Base-by-base conservation (phyloP, 2,797 vertebrate species). In the Coranthus polyacanthus region DNA sequence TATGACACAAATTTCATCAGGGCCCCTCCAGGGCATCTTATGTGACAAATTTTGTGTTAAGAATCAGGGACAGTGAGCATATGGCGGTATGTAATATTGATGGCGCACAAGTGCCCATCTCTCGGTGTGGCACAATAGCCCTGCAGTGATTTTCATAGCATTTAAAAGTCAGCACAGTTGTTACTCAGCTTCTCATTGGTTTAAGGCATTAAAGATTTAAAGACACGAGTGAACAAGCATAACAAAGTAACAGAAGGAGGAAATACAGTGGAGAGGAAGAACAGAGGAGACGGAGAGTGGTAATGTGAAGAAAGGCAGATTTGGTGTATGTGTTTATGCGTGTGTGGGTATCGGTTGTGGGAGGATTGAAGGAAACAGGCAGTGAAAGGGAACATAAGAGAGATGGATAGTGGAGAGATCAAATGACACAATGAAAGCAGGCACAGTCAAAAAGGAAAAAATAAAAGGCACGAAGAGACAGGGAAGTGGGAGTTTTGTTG, bases 1-100 rank as follows among this genome's bases (percentile, higher is more conserved):
- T 50, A 70, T 72, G 83, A 84, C 80, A 81, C 44, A 70, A 34
- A 63, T 75, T 55, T 83, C 57, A 67, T 58, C 43, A 47, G 66
- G 84, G 72, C 72, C 17, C 77, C 88, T 84, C 57, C 69, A 56
- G 84, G 88, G 82, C 78, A 41, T 58, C 69, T 75, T 60, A 66
- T 79, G 71, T 89, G 85, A 84, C 83, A 81, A 41, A 76, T 74
- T 68, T 45, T 58, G 49, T 64, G 69, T 78, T 81, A 61, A 66
- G 71, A 78, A 61, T 59, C 60, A 51, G 56, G 42, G 57, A 56
- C 72, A 49, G 42, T 1, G 78, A 88, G 78, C 90, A 86, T 88
- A 85, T 84, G 88, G 75, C 47, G 68, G 17, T 6, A 63, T 91
- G 78, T 78, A 88, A 82, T 89, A 91, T 88, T 91, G 72, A 92